Evolutionary conservation across 2,888 invertebrate genomes (phyloP).

Genomic region (Hybos culiciformis): DNA sequence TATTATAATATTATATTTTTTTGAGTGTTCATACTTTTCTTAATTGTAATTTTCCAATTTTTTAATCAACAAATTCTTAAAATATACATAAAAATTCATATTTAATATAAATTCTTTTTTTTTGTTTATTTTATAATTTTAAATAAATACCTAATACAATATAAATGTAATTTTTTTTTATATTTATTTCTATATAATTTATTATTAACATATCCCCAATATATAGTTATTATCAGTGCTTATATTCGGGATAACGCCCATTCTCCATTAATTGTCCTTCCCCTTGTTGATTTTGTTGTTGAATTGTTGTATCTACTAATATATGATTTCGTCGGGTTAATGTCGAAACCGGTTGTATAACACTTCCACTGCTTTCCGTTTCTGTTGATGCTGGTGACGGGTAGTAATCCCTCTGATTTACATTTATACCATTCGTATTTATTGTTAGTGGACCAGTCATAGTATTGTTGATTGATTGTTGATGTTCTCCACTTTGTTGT

Average conservation of each 20-base stretch:
- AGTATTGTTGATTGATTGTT: constrained; percentile 42
- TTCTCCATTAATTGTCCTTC: constrained; percentile 44
- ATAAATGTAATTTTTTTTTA: no score
- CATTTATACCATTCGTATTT: constrained; percentile 36
- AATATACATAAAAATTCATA: not conserved
- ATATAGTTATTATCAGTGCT: constrained; percentile 51
- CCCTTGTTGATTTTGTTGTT: constrained; percentile 30
- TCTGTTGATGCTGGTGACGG: constrained; percentile 39
- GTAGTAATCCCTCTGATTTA: constrained; percentile 38
- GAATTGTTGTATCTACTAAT: constrained; percentile 14
- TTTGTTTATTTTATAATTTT: not conserved
- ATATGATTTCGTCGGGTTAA: constrained; percentile 24
- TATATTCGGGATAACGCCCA: constrained; percentile 60
- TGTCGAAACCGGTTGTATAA: constrained; percentile 31
- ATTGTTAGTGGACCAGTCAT: constrained; percentile 21
- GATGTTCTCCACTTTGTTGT: constrained; percentile 35
- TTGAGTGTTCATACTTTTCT: not conserved
- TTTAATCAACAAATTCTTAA: not conserved
- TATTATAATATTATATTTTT: no score
- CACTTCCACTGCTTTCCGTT: constrained; percentile 43
- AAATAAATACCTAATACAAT: not conserved
- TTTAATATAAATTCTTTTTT: not conserved
- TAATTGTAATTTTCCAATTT: not conserved
- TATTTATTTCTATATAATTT: no score
- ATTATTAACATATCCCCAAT: no score